These are phyloP conservation scores for Amblyornis subalaris DNA, from an alignment of 2,113 vertebrate species.

Conservation along the genomic window DNA sequence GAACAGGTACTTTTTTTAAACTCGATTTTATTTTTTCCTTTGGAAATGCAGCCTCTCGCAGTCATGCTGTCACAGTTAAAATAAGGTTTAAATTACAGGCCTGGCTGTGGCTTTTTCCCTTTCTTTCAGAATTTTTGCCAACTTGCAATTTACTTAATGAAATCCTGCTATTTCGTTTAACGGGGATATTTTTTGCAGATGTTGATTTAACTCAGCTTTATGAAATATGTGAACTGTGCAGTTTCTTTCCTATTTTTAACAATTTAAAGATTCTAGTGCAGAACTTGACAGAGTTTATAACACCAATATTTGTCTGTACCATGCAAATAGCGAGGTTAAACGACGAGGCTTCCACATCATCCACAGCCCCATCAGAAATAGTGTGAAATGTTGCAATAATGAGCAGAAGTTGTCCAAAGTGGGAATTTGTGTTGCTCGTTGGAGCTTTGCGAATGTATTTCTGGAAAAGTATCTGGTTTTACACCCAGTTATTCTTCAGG, in stretches of 20 bases:
- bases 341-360: neutral
- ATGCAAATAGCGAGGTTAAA: neutral
- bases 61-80: slow-evolving; percentile 85
- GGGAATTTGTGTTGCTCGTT: neutral
- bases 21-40: slow-evolving; percentile 65
- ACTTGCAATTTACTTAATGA: slow-evolving; percentile 99
- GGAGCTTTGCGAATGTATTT: neutral
- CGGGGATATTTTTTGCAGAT: slow-evolving; percentile 90
- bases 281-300: neutral
- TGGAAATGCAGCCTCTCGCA: slow-evolving; percentile 74
- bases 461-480: neutral
- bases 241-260: slow-evolving; percentile 78
- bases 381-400: neutral
- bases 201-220: slow-evolving; percentile 88
- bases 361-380: neutral
- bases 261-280: slow-evolving; percentile 54
- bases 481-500: neutral
- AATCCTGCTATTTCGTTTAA: slow-evolving; percentile 95
- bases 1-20: slow-evolving; percentile 45
- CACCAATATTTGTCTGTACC: neutral
- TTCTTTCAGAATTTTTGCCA: slow-evolving; percentile 96
- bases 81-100: slow-evolving; percentile 98
- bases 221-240: slow-evolving; percentile 84
- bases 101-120: slow-evolving; percentile 92
- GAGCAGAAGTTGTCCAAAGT: neutral